A percentile compares a stretch with the other conserved stretches of the same genome.
Conservation (phyloP, 2,888 invertebrate species). For the Oscheius sp. region DNA sequence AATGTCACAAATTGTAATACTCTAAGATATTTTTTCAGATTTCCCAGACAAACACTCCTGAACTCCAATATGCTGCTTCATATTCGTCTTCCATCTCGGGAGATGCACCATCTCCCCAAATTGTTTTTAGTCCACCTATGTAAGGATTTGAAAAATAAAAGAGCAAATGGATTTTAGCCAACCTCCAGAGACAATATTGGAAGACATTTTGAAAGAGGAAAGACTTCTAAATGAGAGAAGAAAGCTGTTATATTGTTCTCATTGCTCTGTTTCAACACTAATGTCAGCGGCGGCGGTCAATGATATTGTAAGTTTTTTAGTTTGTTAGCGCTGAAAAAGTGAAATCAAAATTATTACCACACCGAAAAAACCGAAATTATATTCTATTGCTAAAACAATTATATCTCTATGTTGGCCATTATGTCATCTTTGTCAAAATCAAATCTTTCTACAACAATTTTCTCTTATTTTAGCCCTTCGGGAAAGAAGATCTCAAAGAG, state of each 20-base stretch:
- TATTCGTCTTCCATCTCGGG: slow-evolving; percentile 46
- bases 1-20: no score
- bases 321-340: neutral
- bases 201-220: slow-evolving; percentile 48
- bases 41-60: slow-evolving; percentile 1
- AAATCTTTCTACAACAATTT: neutral
- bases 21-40: no score
- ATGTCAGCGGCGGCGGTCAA: slow-evolving; percentile 39
- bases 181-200: slow-evolving; percentile 38
- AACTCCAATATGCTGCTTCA: slow-evolving; percentile 39
- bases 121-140: neutral
- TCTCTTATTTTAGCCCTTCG: slow-evolving; percentile 47
- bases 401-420: no score
- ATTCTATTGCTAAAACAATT: no score
- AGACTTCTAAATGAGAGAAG: slow-evolving; percentile 49
- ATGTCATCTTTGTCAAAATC: no score
- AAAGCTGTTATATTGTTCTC: slow-evolving; percentile 44
- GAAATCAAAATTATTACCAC: neutral
- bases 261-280: slow-evolving; percentile 38
- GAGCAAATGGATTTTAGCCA: neutral
- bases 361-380: no score
- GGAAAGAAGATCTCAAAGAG: slow-evolving; percentile 41
- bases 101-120: slow-evolving; percentile 37
- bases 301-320: slow-evolving; percentile 48
- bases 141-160: neutral